These are phyloP conservation scores for Perca fluviatilis DNA, from an alignment of 2,113 vertebrate species.

Conservation along the genomic window DNA sequence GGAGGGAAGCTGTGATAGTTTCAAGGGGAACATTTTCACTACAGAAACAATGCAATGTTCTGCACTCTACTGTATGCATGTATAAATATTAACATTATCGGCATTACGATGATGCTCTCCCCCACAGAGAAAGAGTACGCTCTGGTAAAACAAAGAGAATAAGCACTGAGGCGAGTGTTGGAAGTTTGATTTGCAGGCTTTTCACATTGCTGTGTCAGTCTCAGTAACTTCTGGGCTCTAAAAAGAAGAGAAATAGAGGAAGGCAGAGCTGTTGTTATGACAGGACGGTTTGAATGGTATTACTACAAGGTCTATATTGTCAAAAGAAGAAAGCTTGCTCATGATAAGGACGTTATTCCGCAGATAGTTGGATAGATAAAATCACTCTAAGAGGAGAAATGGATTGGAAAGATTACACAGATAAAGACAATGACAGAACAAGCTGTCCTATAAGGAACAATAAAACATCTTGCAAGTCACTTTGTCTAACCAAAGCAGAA, in stretches of 20 bases:
- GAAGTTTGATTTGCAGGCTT: conserved; percentile 9
- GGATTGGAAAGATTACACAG: background rate
- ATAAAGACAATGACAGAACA: conserved; percentile 11
- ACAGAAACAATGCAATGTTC: background rate
- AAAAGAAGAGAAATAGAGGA: background rate
- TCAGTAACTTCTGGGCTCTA: background rate
- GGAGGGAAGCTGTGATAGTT: background rate
- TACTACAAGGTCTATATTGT: conserved; percentile 10
- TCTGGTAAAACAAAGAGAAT: background rate
- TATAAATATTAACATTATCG: background rate
- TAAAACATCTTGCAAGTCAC: background rate
- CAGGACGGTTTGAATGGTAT: background rate
- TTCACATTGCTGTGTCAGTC: background rate
- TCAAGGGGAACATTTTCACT: background rate
- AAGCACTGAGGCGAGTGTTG: background rate
- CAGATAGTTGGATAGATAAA: background rate
- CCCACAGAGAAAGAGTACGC: background rate
- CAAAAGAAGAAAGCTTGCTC: conserved; percentile 12
- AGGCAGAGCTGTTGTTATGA: conserved; percentile 2
- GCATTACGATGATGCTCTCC: conserved; percentile 7
- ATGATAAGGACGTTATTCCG: background rate
- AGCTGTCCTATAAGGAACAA: background rate
- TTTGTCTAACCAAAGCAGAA: background rate
- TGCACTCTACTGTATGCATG: background rate
- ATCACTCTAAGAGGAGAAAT: conserved; percentile 1